A percentile compares a stretch with the other conserved stretches of the same genome.
These are phyloP conservation scores for Austrofundulus limnaeus DNA, from an alignment of 2,113 vertebrate genomes.

Conservation along the genomic window DNA sequence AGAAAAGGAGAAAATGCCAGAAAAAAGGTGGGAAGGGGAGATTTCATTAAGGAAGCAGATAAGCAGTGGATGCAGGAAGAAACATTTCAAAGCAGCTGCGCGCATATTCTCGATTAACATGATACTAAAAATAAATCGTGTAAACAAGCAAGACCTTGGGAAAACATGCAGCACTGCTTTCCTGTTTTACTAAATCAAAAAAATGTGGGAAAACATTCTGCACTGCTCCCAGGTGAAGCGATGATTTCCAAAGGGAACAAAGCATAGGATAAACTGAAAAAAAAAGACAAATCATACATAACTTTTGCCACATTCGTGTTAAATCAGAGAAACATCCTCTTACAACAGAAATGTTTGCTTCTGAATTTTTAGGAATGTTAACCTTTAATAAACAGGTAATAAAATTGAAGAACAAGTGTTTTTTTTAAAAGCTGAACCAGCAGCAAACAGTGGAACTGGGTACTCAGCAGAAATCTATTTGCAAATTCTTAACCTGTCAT, in stretches of 20 bases:
- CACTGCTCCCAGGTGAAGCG: not conserved
- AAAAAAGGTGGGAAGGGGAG: not conserved
- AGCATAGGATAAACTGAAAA: not conserved
- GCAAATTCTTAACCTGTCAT: too few species aligned
- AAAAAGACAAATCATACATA: not conserved
- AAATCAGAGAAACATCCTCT: not conserved
- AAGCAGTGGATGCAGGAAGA: not conserved
- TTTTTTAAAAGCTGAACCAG: too few species aligned
- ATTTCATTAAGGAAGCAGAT: too few species aligned
- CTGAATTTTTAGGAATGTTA: not conserved
- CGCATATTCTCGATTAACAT: not conserved
- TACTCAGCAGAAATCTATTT: too few species aligned
- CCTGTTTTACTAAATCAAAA: constrained; percentile 3
- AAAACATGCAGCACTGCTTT: not conserved
- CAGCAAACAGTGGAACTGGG: too few species aligned
- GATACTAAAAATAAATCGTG: not conserved
- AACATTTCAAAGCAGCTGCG: not conserved
- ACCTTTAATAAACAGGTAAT: not conserved
- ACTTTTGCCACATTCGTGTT: not conserved
- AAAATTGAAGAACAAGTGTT: too few species aligned
- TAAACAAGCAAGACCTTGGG: not conserved
- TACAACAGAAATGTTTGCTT: not conserved
- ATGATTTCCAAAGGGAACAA: not conserved
- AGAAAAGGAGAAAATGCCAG: not conserved
- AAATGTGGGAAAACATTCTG: not conserved